phyloP scores from a whole-genome alignment of 2,888 invertebrate species.

The Coecobrya sp. region DNA sequence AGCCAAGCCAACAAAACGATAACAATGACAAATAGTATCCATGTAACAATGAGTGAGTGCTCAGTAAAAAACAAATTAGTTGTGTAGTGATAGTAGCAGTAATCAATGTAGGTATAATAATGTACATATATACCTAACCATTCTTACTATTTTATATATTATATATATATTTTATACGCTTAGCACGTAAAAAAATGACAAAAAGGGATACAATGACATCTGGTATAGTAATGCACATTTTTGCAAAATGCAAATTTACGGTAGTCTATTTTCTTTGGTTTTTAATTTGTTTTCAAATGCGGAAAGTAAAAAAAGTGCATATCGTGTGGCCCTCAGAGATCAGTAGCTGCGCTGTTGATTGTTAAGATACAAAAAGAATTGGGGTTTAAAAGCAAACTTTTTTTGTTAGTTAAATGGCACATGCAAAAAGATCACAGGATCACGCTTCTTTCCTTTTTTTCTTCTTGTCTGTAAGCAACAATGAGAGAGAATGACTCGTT shows the following conservation, averaged over 20 bases:
- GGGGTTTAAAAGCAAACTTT: too few relatives aligned
- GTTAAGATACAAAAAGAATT: too few relatives aligned
- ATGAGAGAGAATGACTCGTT: not conserved
- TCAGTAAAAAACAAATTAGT: not conserved
- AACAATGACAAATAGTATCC: not conserved
- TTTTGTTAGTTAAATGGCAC: too few relatives aligned
- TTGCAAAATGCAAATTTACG: not conserved
- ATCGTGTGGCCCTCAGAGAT: too few relatives aligned
- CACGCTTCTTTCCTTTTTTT: too few relatives aligned
- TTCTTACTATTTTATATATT: too few relatives aligned
- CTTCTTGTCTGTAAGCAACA: too few relatives aligned
- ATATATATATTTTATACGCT: too few relatives aligned
- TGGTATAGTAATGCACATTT: not conserved
- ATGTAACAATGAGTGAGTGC: not conserved
- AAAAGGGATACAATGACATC: not conserved
- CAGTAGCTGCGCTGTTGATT: too few relatives aligned
- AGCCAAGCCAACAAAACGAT: constrained; percentile 36
- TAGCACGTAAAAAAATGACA: too few relatives aligned
- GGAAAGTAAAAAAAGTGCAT: not conserved
- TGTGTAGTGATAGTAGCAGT: not conserved
- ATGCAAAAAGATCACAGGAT: too few relatives aligned
- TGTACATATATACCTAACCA: too few relatives aligned
- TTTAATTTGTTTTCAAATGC: not conserved
- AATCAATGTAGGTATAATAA: not conserved
- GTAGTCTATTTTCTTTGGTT: not conserved